A percentile compares a stretch with the other conserved stretches of the same genome.
These are phyloP conservation scores for Campylomormyrus tamandua DNA, from an alignment of 2,113 vertebrate species.

Conservation along the genomic window DNA sequence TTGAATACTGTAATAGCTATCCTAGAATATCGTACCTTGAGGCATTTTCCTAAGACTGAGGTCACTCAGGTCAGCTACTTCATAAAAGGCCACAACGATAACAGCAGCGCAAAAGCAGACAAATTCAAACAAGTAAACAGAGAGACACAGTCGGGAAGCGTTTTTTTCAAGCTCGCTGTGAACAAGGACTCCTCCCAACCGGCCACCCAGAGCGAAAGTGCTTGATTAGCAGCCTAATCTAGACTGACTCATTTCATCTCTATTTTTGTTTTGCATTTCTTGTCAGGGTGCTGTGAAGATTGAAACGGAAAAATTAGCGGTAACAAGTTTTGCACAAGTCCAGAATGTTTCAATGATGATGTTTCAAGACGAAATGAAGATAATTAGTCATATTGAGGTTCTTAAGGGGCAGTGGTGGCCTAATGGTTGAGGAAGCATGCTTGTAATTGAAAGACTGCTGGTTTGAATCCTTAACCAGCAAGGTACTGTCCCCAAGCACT, in stretches of 20 bases:
- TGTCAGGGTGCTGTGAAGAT: not conserved
- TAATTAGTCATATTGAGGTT: no score
- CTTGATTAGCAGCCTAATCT: not conserved
- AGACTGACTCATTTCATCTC: not conserved
- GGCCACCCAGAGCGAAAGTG: not conserved
- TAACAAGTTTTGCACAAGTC: not conserved
- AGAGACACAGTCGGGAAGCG: not conserved
- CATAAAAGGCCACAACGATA: not conserved
- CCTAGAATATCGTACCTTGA: not conserved
- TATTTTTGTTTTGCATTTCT: not conserved
- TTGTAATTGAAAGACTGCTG: no score
- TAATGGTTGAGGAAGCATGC: no score
- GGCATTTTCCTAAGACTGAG: not conserved
- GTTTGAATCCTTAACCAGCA: no score
- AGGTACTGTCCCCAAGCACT: no score
- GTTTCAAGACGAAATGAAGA: not conserved
- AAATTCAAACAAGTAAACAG: not conserved
- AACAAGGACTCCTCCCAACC: not conserved
- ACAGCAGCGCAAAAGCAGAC: not conserved
- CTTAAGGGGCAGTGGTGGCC: no score
- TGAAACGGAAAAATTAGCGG: not conserved
- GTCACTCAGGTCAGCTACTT: not conserved
- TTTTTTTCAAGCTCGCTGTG: not conserved
- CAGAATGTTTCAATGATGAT: not conserved
- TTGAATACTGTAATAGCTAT: not conserved